Evolutionary conservation across 1,140 invertebrate species (phyloP).

Genomic region (Nasonia vitripennis): DNA sequence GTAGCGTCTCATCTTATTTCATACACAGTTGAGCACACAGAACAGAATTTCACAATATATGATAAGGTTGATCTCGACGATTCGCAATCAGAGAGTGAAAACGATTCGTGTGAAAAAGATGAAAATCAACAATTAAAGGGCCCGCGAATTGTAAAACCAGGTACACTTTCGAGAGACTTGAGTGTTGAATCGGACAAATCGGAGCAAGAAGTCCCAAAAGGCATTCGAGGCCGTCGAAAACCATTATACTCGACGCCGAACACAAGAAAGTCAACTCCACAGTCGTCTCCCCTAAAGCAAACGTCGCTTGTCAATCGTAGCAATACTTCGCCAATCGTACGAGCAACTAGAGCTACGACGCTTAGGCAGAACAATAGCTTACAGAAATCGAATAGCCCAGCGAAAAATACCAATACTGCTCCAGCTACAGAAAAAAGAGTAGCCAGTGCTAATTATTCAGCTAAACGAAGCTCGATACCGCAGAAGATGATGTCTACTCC

Average conservation of each 20-base stretch:
- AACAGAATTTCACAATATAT: conserved; percentile 31
- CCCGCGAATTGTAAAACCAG: conserved; percentile 69
- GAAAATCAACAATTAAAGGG: conserved; percentile 77
- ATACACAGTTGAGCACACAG: conserved; percentile 24
- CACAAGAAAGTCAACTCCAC: conserved; percentile 65
- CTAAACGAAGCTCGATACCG: conserved; percentile 64
- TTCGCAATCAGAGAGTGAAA: conserved; percentile 56
- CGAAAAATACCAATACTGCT: conserved; percentile 51
- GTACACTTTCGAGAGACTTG: conserved; percentile 61
- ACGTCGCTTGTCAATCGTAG: conserved; percentile 57
- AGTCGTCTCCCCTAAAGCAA: conserved; percentile 68
- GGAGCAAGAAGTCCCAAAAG: conserved; percentile 76
- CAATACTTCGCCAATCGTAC: conserved; percentile 69
- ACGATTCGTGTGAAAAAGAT: conserved; percentile 64
- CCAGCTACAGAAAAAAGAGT: neutral
- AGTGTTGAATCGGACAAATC: conserved; percentile 68
- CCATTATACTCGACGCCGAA: conserved; percentile 77
- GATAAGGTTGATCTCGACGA: conserved; percentile 31
- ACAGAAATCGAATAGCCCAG: conserved; percentile 59
- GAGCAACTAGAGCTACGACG: conserved; percentile 68
- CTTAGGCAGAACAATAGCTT: conserved; percentile 67
- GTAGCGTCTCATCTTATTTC: neutral
- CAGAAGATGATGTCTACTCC: conserved; percentile 59
- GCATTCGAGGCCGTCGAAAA: conserved; percentile 85
- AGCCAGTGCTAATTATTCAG: conserved; percentile 45